Conservation (phyloP, 2,797 vertebrate genomes). For the Sebastes baramenuke region DNA sequence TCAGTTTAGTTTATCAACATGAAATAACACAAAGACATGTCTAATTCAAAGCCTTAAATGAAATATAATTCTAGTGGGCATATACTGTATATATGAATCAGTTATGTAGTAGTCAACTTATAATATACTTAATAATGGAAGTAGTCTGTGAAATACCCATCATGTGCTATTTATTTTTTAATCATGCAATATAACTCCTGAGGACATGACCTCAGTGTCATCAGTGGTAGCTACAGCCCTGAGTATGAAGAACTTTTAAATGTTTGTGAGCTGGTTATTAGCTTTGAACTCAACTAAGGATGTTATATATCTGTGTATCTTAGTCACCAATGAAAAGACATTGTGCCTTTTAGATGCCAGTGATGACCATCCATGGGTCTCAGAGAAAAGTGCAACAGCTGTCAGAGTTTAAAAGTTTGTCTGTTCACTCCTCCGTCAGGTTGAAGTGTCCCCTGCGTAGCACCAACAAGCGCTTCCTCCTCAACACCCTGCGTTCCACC, state of each 20-base stretch:
- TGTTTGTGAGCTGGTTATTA: not conserved
- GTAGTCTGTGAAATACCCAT: not conserved
- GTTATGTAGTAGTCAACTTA: not conserved
- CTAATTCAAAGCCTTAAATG: not conserved
- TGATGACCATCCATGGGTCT: not conserved
- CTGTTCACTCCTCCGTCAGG: constrained; percentile 76
- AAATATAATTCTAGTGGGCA: not conserved
- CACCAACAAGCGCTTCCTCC: constrained; percentile 96
- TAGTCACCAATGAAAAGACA: not conserved
- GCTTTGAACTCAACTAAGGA: not conserved
- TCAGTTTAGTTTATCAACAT: not conserved
- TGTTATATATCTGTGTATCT: not conserved
- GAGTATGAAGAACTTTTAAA: not conserved
- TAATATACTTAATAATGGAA: not conserved
- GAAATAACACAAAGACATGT: not conserved
- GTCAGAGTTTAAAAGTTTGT: not conserved
- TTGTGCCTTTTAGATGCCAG: not conserved
- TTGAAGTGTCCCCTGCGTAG: constrained; percentile 94
- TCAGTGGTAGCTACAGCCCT: not conserved
- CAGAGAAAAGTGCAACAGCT: not conserved
- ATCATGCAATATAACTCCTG: not conserved
- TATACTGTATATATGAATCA: not conserved
- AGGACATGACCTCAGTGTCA: not conserved
- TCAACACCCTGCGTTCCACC: constrained; percentile 95
- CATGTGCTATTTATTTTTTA: not conserved